Evolutionary conservation across 1,140 invertebrate genomes (phyloP).

Genomic region (Chironomus tepperi): DNA sequence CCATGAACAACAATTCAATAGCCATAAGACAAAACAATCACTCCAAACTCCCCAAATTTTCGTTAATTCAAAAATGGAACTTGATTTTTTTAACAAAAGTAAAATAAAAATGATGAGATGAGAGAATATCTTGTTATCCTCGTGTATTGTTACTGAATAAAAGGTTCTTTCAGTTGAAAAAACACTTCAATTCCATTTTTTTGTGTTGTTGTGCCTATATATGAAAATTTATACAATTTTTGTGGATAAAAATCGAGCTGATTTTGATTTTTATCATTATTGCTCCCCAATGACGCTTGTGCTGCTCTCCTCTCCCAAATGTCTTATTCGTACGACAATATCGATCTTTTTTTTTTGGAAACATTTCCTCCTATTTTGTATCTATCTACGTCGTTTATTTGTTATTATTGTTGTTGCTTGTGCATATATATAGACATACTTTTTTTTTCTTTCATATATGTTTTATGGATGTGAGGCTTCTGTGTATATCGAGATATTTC

Average conservation of each 20-base stretch:
- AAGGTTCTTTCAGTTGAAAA: constrained; percentile 13
- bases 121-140: constrained; percentile 10
- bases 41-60: too few relatives aligned
- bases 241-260: not conserved
- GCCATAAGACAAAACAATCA: too few relatives aligned
- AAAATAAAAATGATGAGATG: not conserved
- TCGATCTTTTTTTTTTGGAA: constrained; percentile 2
- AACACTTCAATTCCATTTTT: not conserved
- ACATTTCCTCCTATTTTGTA: not conserved
- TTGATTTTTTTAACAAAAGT: constrained; percentile 15
- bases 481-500: not conserved
- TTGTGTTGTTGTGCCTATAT: not conserved
- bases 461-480: not conserved
- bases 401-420: too few relatives aligned
- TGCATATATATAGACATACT: too few relatives aligned
- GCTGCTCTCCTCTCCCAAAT: not conserved
- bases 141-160: constrained; percentile 1
- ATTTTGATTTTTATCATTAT: constrained; percentile 15
- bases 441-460: too few relatives aligned
- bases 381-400: too few relatives aligned
- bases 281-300: not conserved
- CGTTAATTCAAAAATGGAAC: too few relatives aligned
- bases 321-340: not conserved
- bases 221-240: not conserved
- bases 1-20: too few relatives aligned